Conservation (phyloP, 2,888 invertebrate species). For the Heteropelma amictum region DNA sequence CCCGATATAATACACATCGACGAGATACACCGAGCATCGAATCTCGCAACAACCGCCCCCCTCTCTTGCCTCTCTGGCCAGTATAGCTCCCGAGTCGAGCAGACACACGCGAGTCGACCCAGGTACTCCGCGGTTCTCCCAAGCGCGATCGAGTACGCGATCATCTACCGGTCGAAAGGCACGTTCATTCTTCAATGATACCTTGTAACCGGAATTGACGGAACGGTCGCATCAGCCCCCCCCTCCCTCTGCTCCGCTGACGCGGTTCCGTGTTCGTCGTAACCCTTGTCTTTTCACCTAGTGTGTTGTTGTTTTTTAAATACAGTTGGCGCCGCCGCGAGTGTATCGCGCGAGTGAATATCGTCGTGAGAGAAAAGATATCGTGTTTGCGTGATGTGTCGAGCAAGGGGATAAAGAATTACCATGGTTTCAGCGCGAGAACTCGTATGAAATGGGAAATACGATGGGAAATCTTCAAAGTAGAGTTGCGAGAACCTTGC, state of each 20-base stretch:
- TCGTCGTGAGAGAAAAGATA: not conserved
- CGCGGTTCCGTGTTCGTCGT: not conserved
- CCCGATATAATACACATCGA: conserved; percentile 57
- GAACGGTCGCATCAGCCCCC: not conserved
- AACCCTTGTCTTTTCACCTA: not conserved
- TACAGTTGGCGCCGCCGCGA: not conserved
- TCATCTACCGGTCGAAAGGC: conserved; percentile 32
- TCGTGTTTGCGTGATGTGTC: conserved; percentile 38
- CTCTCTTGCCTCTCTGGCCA: not conserved
- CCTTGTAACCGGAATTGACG: conserved; percentile 1
- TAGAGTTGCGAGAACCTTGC: not conserved
- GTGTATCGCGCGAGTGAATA: conserved; percentile 1
- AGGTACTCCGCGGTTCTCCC: conserved; percentile 23
- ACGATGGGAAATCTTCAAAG: conserved; percentile 20
- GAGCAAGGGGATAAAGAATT: not conserved
- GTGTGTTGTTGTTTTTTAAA: not conserved
- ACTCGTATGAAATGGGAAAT: conserved; percentile 6
- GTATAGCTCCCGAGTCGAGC: conserved; percentile 38
- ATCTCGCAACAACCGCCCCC: conserved; percentile 19
- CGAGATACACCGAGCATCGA: conserved; percentile 55
- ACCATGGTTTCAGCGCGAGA: not conserved
- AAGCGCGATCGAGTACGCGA: conserved; percentile 40
- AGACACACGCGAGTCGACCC: conserved; percentile 34
- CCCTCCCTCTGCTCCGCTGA: not conserved
- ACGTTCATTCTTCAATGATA: conserved; percentile 10